Conservation (phyloP, 2,888 invertebrate species). For the Phengaris arion region DNA sequence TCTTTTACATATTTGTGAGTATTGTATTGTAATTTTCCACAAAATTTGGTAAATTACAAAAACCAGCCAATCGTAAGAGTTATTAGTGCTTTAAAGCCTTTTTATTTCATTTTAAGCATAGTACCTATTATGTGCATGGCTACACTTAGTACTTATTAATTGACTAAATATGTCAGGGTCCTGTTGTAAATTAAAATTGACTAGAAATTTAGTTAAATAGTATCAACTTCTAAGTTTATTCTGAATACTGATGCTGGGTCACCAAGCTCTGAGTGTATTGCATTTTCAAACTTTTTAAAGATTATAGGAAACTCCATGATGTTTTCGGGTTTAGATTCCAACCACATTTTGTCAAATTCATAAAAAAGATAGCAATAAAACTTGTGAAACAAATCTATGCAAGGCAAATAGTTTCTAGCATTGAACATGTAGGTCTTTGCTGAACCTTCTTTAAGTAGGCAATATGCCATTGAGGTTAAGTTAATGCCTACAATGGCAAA, state of each 20-base stretch:
- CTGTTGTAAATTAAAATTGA: slow-evolving; percentile 27
- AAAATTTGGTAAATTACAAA: too few species aligned
- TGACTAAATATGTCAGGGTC: background rate
- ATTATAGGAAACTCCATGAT: slow-evolving; percentile 98
- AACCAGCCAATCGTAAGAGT: background rate
- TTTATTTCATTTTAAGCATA: background rate
- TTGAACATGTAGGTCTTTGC: slow-evolving; percentile 97
- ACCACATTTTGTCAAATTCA: slow-evolving; percentile 97
- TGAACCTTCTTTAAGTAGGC: slow-evolving; percentile 87
- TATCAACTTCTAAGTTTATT: slow-evolving; percentile 89
- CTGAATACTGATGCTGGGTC: slow-evolving; percentile 86
- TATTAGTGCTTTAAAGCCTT: background rate
- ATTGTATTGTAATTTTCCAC: too few species aligned
- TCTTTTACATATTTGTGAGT: too few species aligned
- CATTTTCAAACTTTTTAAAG: slow-evolving; percentile 89
- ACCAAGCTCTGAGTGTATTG: slow-evolving; percentile 83
- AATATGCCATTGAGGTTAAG: slow-evolving; percentile 93
- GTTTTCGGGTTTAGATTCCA: slow-evolving; percentile 92
- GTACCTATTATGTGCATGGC: background rate
- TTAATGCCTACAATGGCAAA: slow-evolving; percentile 97
- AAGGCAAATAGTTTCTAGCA: slow-evolving; percentile 82
- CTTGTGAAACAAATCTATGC: slow-evolving; percentile 90
- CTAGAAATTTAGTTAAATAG: slow-evolving; percentile 52
- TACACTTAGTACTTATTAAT: background rate
- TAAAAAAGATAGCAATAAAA: slow-evolving; percentile 96